Base-by-base conservation (phyloP, 1,140 invertebrate genomes). In the Nautilus pompilius region DNA sequence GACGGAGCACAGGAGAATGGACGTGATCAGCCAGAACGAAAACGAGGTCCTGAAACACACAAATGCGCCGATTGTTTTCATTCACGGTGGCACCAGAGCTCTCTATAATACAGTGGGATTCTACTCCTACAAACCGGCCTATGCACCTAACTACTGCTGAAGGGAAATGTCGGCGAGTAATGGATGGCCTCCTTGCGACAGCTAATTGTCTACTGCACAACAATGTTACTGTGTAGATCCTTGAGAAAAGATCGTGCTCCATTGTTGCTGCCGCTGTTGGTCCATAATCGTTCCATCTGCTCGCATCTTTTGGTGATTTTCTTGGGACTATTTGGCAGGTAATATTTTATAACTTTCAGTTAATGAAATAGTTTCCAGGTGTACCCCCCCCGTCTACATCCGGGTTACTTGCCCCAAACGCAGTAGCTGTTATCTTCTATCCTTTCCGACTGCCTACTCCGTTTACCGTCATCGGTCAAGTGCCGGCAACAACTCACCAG, bases 21-120 rank as follows among this genome's bases (percentile, higher is more conserved):
- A 72, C 5, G 74, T 56, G 8, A 79, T 28, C 17, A 76, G 53
- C 75, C 75, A 79, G 48, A 74, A 73, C 1, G 70, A 66, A 53
- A 79, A 73, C 2, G 75, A 48, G 5, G 77, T 71, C 71, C 77
- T 79, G 65, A 61, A 68, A 34, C 32, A 49, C 51, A 61, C 33
- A 41, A 60, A 33, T 49, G 36, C 57, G 22, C 17, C 51, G 32
- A 10, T 28, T 20, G 36, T 36, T 15, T 41, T 29, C 6, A 28
- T 24, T 8, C 10, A 17, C 10, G 8, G 20, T 10, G 30, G 26
- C 20, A 22, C 15, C 26, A 17, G 45, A 57, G 26, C 17, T 46
- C 5, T 13, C 15, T 28, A 3, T 48, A 49, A 36, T 29, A 13
- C 26, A 36, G 22, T 30, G 22, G 20, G 15, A 3, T 13, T 5